Percentiles rank a stretch among this genome's conserved stretches.
These are phyloP conservation scores for Heterotis niloticus DNA, from an alignment of 2,113 vertebrate genomes.

Conservation along the genomic window DNA sequence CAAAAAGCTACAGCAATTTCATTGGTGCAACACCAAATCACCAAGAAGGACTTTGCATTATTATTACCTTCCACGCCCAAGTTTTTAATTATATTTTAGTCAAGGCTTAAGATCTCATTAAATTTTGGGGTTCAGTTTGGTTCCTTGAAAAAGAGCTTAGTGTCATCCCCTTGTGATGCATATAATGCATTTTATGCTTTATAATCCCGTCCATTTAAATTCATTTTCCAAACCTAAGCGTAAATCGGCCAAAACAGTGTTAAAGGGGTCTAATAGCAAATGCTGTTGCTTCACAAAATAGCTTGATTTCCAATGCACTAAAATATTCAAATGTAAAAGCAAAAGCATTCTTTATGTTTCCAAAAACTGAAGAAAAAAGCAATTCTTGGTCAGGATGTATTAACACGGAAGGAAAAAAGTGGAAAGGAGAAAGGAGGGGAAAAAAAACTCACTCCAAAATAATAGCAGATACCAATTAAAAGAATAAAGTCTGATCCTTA, in stretches of 20 bases:
- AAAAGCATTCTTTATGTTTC: background rate
- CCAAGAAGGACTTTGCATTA: slow-evolving; percentile 46
- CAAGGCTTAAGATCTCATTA: slow-evolving; percentile 72
- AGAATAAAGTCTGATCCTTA: slow-evolving; percentile 90
- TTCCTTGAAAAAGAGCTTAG: slow-evolving; percentile 71
- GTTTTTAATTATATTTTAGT: slow-evolving; percentile 72
- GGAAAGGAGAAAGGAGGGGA: background rate
- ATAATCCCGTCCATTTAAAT: slow-evolving; percentile 70
- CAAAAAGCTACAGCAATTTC: slow-evolving; percentile 10
- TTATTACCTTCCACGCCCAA: slow-evolving; percentile 55
- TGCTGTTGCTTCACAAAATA: slow-evolving; percentile 46
- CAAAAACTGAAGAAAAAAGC: background rate
- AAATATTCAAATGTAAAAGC: background rate
- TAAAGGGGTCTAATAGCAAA: slow-evolving; percentile 48
- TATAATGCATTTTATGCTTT: slow-evolving; percentile 63
- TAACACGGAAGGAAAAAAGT: background rate
- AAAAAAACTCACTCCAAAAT: slow-evolving; percentile 27
- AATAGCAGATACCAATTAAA: slow-evolving; percentile 90
- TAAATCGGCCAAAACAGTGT: slow-evolving; percentile 59
- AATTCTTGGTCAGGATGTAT: background rate
- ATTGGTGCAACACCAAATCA: slow-evolving; percentile 35
- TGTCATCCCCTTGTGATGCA: slow-evolving; percentile 62
- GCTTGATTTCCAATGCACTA: too few relatives aligned
- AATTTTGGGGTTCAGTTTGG: slow-evolving; percentile 65
- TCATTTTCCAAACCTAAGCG: slow-evolving; percentile 66